These are phyloP conservation scores for Sphaeridia pumilis DNA, from an alignment of 2,888 invertebrate genomes.

Conservation along the genomic window DNA sequence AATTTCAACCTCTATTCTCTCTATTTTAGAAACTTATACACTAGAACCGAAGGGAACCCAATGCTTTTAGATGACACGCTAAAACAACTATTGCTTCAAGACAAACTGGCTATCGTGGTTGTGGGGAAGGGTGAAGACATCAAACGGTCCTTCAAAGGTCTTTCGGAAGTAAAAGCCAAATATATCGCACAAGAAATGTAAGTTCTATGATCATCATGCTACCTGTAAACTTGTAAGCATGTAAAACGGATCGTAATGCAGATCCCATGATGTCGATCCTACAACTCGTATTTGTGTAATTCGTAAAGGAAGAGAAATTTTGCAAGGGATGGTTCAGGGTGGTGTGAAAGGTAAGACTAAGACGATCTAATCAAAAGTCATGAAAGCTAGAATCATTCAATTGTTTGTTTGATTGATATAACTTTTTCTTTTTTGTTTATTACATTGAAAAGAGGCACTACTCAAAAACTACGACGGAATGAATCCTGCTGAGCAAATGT, in stretches of 20 bases:
- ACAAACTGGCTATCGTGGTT: constrained; percentile 17
- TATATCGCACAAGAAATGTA: constrained; percentile 10
- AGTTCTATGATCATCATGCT: too few species aligned
- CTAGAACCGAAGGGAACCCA: constrained; percentile 17
- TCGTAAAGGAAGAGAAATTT: too few species aligned
- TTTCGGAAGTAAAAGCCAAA: constrained; percentile 6
- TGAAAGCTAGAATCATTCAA: too few species aligned
- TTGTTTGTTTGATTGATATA: too few species aligned
- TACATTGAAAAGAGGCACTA: constrained; percentile 52
- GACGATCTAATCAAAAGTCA: too few species aligned
- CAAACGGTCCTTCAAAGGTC: neutral
- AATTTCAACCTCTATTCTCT: neutral
- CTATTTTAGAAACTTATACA: neutral
- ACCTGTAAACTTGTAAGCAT: neutral
- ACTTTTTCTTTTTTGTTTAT: too few species aligned
- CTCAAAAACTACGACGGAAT: constrained; percentile 54
- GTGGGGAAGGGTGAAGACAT: neutral
- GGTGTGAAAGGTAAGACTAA: too few species aligned
- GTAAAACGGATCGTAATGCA: neutral
- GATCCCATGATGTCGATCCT: too few species aligned
- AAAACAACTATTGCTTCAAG: constrained; percentile 22
- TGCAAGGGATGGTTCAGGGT: too few species aligned
- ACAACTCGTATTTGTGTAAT: too few species aligned
- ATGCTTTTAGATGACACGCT: constrained; percentile 32
- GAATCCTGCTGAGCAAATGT: constrained; percentile 49